Evolutionary conservation across 2,797 vertebrate species (phyloP).

Genomic region (Crenichthys baileyi): DNA sequence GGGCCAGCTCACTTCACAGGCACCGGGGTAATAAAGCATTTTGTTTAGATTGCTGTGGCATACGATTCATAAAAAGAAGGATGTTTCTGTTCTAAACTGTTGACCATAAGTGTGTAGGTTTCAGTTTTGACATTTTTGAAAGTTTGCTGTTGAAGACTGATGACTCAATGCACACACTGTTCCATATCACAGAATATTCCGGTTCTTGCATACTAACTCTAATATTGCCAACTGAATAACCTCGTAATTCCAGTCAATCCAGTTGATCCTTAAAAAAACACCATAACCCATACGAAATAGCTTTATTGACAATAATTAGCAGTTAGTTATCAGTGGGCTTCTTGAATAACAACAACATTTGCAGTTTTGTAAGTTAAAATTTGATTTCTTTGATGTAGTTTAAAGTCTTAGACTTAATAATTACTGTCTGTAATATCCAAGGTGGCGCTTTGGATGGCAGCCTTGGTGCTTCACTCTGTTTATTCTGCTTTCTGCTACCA

Average conservation of each 20-base stretch:
- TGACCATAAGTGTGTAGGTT: slow-evolving; percentile 23
- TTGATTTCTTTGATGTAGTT: background rate
- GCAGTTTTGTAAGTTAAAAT: background rate
- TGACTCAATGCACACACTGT: slow-evolving; percentile 5
- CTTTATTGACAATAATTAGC: slow-evolving; percentile 6
- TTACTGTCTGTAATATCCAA: background rate
- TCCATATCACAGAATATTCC: slow-evolving; percentile 11
- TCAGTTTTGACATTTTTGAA: slow-evolving; percentile 42
- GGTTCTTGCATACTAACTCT: background rate
- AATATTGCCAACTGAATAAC: slow-evolving; percentile 2
- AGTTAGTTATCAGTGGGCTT: background rate
- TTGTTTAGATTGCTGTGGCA: slow-evolving; percentile 52
- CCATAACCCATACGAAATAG: background rate
- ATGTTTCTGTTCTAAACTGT: slow-evolving; percentile 25
- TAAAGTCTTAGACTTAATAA: background rate
- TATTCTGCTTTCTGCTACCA: no score
- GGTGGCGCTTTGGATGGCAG: no score
- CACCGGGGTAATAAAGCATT: slow-evolving; percentile 35
- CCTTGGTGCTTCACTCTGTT: no score
- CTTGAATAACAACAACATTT: background rate
- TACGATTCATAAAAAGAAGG: slow-evolving; percentile 37
- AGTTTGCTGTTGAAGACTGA: slow-evolving; percentile 13
- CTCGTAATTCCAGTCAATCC: slow-evolving; percentile 1
- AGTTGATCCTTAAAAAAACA: no score
- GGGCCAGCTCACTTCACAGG: background rate